Percentiles rank a stretch among this genome's conserved stretches.
These are phyloP conservation scores for Caenorhabditis zanzibari DNA, from an alignment of 2,888 invertebrate species.

Conservation along the genomic window DNA sequence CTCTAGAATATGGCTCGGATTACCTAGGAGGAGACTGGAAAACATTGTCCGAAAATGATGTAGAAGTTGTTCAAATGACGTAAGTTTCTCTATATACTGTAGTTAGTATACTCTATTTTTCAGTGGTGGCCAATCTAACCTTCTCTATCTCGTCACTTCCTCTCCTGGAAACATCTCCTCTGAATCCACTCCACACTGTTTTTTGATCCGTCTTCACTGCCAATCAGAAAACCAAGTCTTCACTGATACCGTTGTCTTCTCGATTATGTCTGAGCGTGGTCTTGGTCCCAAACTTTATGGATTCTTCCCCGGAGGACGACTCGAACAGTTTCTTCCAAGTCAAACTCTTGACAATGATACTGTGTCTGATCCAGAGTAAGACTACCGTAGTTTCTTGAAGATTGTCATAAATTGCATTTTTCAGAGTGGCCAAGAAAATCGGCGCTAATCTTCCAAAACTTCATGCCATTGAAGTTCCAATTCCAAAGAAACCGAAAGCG, in stretches of 20 bases:
- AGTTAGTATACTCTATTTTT: no score
- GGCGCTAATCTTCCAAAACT: not conserved
- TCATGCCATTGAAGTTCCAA: constrained; percentile 9
- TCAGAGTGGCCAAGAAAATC: no score
- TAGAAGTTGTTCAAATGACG: constrained; percentile 27
- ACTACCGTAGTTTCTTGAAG: no score
- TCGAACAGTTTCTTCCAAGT: constrained; percentile 41
- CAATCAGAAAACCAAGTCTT: constrained; percentile 16
- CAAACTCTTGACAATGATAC: not conserved
- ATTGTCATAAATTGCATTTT: no score
- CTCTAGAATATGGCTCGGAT: constrained; percentile 26
- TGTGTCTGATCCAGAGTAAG: constrained; percentile 1
- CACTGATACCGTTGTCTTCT: not conserved
- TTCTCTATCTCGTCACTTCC: constrained; percentile 22
- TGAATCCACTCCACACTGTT: constrained; percentile 1
- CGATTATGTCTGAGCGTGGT: constrained; percentile 10
- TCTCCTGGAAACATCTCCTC: constrained; percentile 17
- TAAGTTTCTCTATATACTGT: no score
- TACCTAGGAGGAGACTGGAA: constrained; percentile 39
- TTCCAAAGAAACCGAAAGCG: not conserved
- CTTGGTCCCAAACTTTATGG: constrained; percentile 46
- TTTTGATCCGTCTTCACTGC: no score
- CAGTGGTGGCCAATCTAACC: constrained; percentile 42
- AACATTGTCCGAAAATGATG: constrained; percentile 18
- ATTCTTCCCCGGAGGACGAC: constrained; percentile 30